Base-by-base conservation (phyloP, 2,888 invertebrate species). In the Apocheima hispidaria region DNA sequence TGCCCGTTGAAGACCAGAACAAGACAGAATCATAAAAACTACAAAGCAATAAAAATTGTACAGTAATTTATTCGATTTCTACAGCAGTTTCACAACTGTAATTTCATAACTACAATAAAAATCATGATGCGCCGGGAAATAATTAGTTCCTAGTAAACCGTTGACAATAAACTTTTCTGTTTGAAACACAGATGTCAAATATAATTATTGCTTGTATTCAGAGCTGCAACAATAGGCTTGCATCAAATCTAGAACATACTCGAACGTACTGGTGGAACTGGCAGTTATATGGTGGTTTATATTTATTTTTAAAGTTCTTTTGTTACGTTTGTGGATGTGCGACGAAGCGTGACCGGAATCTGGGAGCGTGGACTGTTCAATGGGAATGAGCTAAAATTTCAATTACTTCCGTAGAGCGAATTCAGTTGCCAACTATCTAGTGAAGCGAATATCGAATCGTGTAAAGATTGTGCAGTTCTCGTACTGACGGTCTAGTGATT, bases 121-220 rank as follows among this genome's bases (percentile, higher is more conserved):
- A 53, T 53, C 49, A 50, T 49, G 40, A 44, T 66, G 33, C 43
- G 57, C 61, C 62, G 59, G 48, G 48, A 54, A 63, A 40, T 44
- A 49, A 53, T 36, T 49, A 59, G 36, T 60, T 59, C 51, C 52
- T 57, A 40, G 60, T 43, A 55, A 43, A 46, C 28, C 18, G 46
- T 52, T 52, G 20, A 46, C 26, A 46, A 62, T 60, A 66, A 48
- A 41, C 56, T 64, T 57, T 57, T 64, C 64, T 49, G 46, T 51
- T 49, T 61, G 46, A 56, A 58, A 64, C 60, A 50, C 58, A 68
- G 63, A 65, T 65, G 68, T 65, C 66, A 65, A 53, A 63, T 49
- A 54, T 69, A 69, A 71, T 71, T 60, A 69, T 65, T 61, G 58
- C 62, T 9, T 28, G 30, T 35, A 61, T 63, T 61, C 64, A 63